phyloP scores from a whole-genome alignment of 2,113 vertebrate genomes.

The Butorides virescens region DNA sequence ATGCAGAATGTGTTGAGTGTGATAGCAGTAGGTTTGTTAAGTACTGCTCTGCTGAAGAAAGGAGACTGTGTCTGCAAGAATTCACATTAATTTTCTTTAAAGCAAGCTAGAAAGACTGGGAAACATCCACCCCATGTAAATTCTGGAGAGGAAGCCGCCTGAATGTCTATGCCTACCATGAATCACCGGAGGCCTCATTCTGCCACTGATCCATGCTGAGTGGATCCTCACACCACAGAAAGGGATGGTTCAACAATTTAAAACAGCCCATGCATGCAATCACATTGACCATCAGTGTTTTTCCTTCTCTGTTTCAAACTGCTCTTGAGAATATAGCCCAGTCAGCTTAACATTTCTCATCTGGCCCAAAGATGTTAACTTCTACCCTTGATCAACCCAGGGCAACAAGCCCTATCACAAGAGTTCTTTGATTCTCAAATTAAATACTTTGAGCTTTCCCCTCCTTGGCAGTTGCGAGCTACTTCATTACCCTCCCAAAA shows the following conservation, averaged over 20 bases:
- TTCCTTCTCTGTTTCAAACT: neutral
- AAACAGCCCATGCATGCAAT: neutral
- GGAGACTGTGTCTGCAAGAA: neutral
- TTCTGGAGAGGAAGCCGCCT: neutral
- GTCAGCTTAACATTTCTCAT: neutral
- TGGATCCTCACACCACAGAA: neutral
- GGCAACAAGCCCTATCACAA: neutral
- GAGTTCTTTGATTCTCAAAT: neutral
- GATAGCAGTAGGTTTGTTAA: neutral
- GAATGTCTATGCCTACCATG: neutral
- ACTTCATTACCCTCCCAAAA: neutral
- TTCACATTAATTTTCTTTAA: neutral
- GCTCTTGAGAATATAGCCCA: neutral
- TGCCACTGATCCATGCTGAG: neutral
- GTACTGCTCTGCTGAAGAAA: neutral
- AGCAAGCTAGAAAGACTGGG: neutral
- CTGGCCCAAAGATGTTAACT: neutral
- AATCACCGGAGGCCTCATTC: neutral
- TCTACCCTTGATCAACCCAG: neutral
- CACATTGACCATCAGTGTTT: neutral
- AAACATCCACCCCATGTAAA: neutral
- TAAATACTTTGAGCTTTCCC: neutral
- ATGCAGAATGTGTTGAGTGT: neutral
- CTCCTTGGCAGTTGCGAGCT: neutral
- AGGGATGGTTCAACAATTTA: neutral